Evolutionary conservation across 2,113 vertebrate species (phyloP), one percentile per base, ranked within the genome.

Genomic region (Morphnarchus princeps): DNA sequence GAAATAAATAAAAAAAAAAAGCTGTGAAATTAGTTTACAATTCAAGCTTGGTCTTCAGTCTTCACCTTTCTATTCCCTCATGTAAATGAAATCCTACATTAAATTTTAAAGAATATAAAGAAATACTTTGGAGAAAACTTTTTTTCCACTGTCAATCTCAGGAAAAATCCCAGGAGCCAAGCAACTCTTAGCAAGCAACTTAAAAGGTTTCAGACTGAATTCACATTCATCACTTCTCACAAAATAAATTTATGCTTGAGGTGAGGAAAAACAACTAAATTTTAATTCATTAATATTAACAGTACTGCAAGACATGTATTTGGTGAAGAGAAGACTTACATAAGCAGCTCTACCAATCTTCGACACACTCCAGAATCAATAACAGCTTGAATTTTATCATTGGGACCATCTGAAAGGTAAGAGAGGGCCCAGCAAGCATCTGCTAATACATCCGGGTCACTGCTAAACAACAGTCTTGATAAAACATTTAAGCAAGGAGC

Each of bases 341-440:
- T 99, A 82, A 99, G 98, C 95, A 99, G 98, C 97, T 99, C 99
- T 82, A 99, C 99, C 95, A 99, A 97, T 97, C 99, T 98, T 97
- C 99, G 98, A 95, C 99, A 99, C 57, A 99, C 99, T 94, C 99
- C 99, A 40, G 99, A 99, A 97, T 99, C 99, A 91, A 99, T 99
- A 93, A 99, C 99, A 21, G 98, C 98, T 97, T 99, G 99, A 96
- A 99, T 99, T 98, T 99, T 99, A 93, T 99, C 99, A 93, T 99
- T 99, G 34, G 99, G 98, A 89, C 99, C 99, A 91, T 99, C 99
- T 14, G 99, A 99, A 89, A 99, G 98, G 94, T 99, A 99, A 83
- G 99, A 99, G 70, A 99, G 98, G 49, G 99, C 99, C 99, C 99
- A 99, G 97, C 99, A 99, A 57, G 99, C 99, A 94, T 99, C 99